A percentile compares a stretch with the other conserved stretches of the same genome.
phyloP scores from a whole-genome alignment of 2,113 vertebrate species.

The Sterna hirundo region DNA sequence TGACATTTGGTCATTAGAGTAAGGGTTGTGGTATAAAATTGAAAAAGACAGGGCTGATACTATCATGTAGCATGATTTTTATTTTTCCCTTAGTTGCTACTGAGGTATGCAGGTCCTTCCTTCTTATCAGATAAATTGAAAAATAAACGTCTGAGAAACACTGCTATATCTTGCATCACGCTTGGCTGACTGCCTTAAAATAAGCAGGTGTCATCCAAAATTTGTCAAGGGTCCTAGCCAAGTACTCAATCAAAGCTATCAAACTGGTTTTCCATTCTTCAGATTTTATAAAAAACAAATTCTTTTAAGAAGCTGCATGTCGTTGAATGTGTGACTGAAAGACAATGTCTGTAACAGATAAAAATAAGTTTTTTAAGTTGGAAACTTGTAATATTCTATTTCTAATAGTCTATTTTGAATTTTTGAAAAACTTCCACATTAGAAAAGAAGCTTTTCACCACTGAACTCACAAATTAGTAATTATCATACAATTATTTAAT shows the following conservation, averaged over 20 bases:
- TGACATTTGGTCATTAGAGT: background rate
- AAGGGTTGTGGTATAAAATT: background rate
- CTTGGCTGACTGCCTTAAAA: background rate
- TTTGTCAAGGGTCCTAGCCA: background rate
- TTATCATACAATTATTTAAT: background rate
- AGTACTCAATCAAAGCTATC: background rate
- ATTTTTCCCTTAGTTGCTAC: background rate
- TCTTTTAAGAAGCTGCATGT: background rate
- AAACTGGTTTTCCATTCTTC: background rate
- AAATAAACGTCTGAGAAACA: background rate
- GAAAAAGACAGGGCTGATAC: background rate
- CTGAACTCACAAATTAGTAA: background rate
- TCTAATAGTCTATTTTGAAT: background rate
- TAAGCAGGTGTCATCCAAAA: background rate
- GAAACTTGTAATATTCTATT: background rate
- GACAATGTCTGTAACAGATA: background rate
- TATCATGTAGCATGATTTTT: background rate
- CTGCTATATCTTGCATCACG: background rate
- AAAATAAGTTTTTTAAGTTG: background rate
- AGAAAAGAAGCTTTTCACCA: background rate
- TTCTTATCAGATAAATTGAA: background rate
- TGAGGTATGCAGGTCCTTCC: background rate
- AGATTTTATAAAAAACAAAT: background rate
- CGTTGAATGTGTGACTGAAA: background rate
- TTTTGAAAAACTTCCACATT: background rate